Conservation (phyloP, 2,888 invertebrate genomes). For the Monopis laevigella region DNA sequence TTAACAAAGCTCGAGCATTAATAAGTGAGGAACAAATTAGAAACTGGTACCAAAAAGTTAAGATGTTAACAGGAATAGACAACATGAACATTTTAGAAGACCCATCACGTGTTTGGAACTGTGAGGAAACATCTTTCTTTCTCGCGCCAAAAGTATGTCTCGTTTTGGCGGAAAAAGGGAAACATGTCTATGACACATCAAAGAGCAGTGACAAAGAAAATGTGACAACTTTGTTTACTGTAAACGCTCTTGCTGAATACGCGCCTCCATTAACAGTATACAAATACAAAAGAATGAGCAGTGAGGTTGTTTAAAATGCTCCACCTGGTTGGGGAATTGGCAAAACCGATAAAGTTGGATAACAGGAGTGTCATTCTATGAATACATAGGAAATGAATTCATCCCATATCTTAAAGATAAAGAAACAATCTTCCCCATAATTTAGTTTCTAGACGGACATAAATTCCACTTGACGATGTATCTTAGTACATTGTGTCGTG, state of each 20-base stretch:
- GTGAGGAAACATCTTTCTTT: constrained; percentile 5
- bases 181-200: constrained; percentile 10
- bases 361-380: constrained; percentile 15
- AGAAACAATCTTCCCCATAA: constrained; percentile 15
- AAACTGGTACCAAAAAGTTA: constrained; percentile 11
- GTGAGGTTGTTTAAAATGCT: constrained; percentile 12
- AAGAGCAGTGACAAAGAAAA: constrained; percentile 12
- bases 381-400: constrained; percentile 28
- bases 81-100: constrained; percentile 1
- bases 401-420: constrained; percentile 14
- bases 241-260: constrained; percentile 4
- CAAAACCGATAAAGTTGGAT: constrained; percentile 18
- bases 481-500: constrained; percentile 15
- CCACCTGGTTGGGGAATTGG: constrained; percentile 16
- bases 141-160: constrained; percentile 1
- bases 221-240: constrained; percentile 8
- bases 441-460: constrained; percentile 18
- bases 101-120: constrained; percentile 7
- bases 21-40: constrained; percentile 12
- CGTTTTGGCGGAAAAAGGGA: constrained; percentile 8
- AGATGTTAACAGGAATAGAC: neutral
- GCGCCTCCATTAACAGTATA: constrained; percentile 4
- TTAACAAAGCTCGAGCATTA: constrained; percentile 12
- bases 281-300: constrained; percentile 13
- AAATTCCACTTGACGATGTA: constrained; percentile 14